A percentile compares a stretch with the other conserved stretches of the same genome.
Conservation (phyloP, 2,797 vertebrate species). For the Acanthurus leucopareius region DNA sequence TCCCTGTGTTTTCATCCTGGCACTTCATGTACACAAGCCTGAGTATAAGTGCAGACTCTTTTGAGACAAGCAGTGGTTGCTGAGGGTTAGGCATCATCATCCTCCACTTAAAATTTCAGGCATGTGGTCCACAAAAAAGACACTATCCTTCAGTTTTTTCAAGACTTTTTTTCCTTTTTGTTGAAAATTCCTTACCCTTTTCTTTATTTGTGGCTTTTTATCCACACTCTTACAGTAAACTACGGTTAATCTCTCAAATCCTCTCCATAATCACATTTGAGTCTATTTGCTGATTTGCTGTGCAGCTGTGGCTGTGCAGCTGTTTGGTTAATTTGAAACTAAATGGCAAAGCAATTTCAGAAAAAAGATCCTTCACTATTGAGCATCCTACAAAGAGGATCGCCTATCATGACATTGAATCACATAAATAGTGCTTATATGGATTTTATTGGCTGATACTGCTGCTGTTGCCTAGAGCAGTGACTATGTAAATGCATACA, state of each 20-base stretch:
- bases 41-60: background rate
- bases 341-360: conserved; percentile 12
- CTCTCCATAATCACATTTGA: conserved; percentile 2
- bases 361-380: background rate
- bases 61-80: background rate
- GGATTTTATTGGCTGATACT: background rate
- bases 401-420: conserved; percentile 4
- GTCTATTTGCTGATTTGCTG: conserved; percentile 28
- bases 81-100: background rate
- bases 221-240: background rate
- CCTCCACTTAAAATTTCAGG: background rate
- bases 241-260: background rate
- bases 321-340: background rate
- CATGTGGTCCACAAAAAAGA: background rate
- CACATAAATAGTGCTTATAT: background rate
- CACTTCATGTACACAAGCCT: no score
- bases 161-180: background rate
- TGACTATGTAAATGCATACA: background rate
- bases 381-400: conserved; percentile 7
- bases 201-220: no score
- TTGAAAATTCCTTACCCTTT: no score
- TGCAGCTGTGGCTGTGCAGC: conserved; percentile 11
- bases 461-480: background rate
- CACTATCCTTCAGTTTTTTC: background rate
- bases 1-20: background rate